These are phyloP conservation scores for Podotricha telesiphe DNA, from an alignment of 2,888 invertebrate genomes.

Conservation along the genomic window DNA sequence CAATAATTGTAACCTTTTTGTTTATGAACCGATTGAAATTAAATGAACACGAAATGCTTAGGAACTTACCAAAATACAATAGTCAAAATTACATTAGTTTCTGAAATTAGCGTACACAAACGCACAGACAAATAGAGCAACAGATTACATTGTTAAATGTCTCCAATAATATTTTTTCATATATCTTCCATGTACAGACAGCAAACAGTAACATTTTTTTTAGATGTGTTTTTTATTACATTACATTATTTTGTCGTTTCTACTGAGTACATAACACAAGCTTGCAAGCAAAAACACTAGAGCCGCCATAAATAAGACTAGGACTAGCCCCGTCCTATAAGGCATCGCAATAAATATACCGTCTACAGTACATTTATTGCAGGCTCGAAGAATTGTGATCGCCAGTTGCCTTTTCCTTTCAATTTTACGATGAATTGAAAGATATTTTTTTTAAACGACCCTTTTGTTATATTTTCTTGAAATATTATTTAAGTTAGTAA, in stretches of 20 bases:
- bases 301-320: constrained; percentile 30
- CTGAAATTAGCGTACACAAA: too few species aligned
- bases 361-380: constrained; percentile 28
- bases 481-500: neutral
- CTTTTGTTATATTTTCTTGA: neutral
- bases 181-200: too few species aligned
- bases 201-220: too few species aligned
- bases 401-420: constrained; percentile 14
- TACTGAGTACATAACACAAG: neutral
- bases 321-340: constrained; percentile 32
- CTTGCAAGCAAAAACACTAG: constrained; percentile 25
- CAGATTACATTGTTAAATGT: too few species aligned
- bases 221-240: too few species aligned
- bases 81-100: too few species aligned
- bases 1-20: too few species aligned
- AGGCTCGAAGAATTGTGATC: neutral
- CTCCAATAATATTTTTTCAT: too few species aligned
- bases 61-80: too few species aligned
- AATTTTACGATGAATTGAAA: constrained; percentile 9
- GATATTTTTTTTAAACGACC: neutral
- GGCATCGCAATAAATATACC: constrained; percentile 37
- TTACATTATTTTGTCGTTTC: neutral
- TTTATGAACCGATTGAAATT: too few species aligned
- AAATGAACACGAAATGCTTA: too few species aligned
- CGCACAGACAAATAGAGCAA: too few species aligned